A percentile compares a stretch with the other conserved stretches of the same genome.
Evolutionary conservation across 1,140 invertebrate species (phyloP).

Genomic region (Himalopsyche phryganea): DNA sequence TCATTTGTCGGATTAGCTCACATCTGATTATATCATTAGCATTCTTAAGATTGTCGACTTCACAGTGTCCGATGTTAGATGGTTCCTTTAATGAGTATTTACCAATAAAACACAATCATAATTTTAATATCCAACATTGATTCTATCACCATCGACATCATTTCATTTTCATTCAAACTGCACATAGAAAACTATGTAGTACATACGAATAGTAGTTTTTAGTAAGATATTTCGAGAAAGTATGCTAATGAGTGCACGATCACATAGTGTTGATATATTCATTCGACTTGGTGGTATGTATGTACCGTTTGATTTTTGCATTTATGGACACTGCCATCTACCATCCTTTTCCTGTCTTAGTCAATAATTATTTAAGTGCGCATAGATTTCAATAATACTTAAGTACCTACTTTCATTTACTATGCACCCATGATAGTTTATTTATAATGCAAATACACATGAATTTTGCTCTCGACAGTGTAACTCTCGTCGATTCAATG

Average conservation of each 20-base stretch:
- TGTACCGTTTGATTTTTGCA: conserved; percentile 26
- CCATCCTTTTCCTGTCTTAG: conserved; percentile 10
- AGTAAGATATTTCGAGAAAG: conserved; percentile 9
- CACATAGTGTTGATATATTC: conserved; percentile 25
- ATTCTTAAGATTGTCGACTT: no score
- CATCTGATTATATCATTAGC: no score
- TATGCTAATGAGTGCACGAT: conserved; percentile 33
- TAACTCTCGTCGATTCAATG: no score
- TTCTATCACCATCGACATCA: not conserved
- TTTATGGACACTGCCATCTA: conserved; percentile 27
- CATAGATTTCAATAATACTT: not conserved
- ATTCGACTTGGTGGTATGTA: conserved; percentile 16
- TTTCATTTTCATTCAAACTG: conserved; percentile 23
- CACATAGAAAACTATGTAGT: conserved; percentile 32
- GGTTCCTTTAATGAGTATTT: no score
- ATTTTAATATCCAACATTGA: not conserved
- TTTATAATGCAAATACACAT: not conserved
- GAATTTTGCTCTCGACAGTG: not conserved
- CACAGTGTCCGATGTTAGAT: no score
- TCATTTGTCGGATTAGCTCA: no score
- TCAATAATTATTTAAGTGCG: not conserved
- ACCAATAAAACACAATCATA: not conserved
- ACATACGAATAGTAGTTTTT: conserved; percentile 24
- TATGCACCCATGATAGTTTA: conserved; percentile 2
- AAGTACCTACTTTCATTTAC: not conserved